These are phyloP conservation scores for Leptopilina boulardi DNA, from an alignment of 1,140 invertebrate genomes.

Conservation along the genomic window DNA sequence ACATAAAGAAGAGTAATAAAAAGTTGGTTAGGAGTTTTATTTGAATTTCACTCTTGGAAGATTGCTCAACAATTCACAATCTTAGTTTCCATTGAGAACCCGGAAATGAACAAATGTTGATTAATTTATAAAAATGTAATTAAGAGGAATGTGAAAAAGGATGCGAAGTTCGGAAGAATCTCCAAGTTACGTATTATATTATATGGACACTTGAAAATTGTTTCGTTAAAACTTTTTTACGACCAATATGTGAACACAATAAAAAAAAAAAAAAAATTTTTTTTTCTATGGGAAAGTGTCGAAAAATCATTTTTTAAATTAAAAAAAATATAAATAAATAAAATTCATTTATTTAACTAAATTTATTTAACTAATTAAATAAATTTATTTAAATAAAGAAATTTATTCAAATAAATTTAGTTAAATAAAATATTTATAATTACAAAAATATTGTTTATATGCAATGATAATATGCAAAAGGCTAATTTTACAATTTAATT, in stretches of 20 bases:
- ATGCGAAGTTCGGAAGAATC: not conserved
- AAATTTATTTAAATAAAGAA: no score
- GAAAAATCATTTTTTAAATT: no score
- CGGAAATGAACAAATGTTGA: constrained; percentile 15
- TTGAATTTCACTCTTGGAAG: not conserved
- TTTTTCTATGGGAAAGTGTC: not conserved
- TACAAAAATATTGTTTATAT: no score
- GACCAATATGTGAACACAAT: not conserved
- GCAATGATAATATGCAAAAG: no score
- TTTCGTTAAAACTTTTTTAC: not conserved
- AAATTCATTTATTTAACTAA: no score
- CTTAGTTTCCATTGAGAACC: not conserved
- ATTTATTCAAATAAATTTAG: no score
- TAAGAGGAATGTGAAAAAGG: constrained; percentile 1
- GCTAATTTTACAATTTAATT: not conserved
- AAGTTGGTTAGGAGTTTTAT: not conserved
- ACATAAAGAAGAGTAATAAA: no score
- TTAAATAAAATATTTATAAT: no score
- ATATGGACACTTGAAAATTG: not conserved
- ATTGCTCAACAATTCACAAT: constrained; percentile 1
- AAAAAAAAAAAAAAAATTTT: not conserved
- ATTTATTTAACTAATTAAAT: no score
- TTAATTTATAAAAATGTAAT: constrained; percentile 18
- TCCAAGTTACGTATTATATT: not conserved
- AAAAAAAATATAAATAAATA: no score